Percentiles rank a stretch among this genome's conserved stretches.
Evolutionary conservation across 2,888 invertebrate genomes (phyloP).

Genomic region (Latheticus oryzae): DNA sequence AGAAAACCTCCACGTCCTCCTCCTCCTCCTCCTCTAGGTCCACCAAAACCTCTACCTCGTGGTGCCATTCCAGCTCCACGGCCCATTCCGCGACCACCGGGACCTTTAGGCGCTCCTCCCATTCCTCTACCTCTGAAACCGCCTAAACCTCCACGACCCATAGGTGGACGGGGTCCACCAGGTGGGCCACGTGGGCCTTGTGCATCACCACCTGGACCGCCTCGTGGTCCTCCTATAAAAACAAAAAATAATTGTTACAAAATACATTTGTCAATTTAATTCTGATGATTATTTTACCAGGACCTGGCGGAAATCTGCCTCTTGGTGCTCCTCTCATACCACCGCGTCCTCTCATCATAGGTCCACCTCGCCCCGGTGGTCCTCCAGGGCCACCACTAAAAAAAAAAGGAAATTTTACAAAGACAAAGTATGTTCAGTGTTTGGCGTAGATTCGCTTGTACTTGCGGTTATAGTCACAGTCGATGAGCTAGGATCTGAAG

Average conservation of each 20-base stretch:
- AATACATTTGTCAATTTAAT: constrained; percentile 1
- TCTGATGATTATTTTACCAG: constrained; percentile 10
- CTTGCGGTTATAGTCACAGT: too few relatives aligned
- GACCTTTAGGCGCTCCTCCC: constrained; percentile 44
- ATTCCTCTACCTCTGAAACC: constrained; percentile 49
- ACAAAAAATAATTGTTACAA: too few relatives aligned
- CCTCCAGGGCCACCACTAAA: constrained; percentile 54
- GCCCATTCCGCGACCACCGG: constrained; percentile 42
- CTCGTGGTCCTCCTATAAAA: constrained; percentile 42
- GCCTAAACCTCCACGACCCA: constrained; percentile 51
- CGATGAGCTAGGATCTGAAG: too few relatives aligned
- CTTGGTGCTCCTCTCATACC: constrained; percentile 51
- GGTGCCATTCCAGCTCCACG: constrained; percentile 47
- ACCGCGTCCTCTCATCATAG: constrained; percentile 53
- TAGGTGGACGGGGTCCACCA: constrained; percentile 48
- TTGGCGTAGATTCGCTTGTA: too few relatives aligned
- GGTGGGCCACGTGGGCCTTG: constrained; percentile 33
- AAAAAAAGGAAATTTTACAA: too few relatives aligned
- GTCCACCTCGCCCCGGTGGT: constrained; percentile 52
- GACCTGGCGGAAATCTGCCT: constrained; percentile 49
- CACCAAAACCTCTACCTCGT: constrained; percentile 47
- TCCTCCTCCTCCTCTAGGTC: constrained; percentile 42
- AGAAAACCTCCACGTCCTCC: constrained; percentile 43
- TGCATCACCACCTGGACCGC: constrained; percentile 38
- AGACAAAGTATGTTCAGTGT: too few relatives aligned